Evolutionary conservation across 2,797 vertebrate species (phyloP).

Genomic region (Sebastes taczanowskii): DNA sequence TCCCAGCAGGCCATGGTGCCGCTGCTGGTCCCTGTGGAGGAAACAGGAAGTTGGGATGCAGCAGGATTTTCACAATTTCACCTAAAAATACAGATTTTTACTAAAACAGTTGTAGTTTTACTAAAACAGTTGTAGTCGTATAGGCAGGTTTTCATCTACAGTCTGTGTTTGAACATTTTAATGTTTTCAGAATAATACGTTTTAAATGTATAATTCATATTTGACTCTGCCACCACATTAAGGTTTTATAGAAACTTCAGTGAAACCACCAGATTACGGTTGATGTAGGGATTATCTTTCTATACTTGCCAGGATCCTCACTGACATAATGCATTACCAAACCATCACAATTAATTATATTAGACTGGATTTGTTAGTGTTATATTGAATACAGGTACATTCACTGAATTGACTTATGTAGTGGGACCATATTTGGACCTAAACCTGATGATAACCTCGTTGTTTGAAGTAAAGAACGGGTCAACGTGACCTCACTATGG

Average conservation of each 20-base stretch:
- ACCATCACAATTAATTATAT: not conserved
- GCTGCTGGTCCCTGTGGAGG: constrained; percentile 90
- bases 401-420: no score
- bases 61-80: not conserved
- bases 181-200: no score
- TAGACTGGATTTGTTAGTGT: no score
- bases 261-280: not conserved
- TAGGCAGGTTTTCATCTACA: not conserved
- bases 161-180: no score
- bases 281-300: not conserved
- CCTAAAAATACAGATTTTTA: no score
- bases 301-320: not conserved
- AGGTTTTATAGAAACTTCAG: not conserved
- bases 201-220: not conserved
- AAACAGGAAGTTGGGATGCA: not conserved
- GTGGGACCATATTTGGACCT: not conserved
- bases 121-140: not conserved
- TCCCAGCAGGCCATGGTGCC: constrained; percentile 99
- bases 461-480: no score
- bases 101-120: not conserved
- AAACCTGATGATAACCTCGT: not conserved
- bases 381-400: no score
- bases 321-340: not conserved
- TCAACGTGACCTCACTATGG: not conserved
- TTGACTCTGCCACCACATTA: not conserved